Base-by-base conservation (phyloP, 2,888 invertebrate genomes). In the Pseudolycoriella hygida region DNA sequence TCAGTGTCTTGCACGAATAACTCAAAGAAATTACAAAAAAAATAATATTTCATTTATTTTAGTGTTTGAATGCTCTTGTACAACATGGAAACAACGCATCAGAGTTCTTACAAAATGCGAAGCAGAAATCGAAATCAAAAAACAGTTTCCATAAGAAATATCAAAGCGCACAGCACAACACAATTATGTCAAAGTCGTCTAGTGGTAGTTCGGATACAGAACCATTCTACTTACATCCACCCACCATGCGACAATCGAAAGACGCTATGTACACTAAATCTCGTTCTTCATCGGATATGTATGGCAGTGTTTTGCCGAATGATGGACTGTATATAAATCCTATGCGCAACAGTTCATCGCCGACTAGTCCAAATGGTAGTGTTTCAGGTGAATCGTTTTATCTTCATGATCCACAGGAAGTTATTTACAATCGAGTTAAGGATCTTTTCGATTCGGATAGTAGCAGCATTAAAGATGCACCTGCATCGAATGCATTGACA, bases 321-420 rank as follows among this genome's bases (percentile, higher is more conserved):
- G 85, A 87, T 55, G 87, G 87, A 0, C 70, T 87, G 38, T 88
- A 87, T 58, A 78, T 88, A 48, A 87, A 86, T 60, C 86, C 87
- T 0, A 85, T 87, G 83, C 63, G 72, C 34, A 55, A 52, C 48
- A 59, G 57, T 11, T 67, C 54, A 63, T 71, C 62, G 61, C 73
- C 64, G 59, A 60, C 65, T 32, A 74, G 59, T 64, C 71, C 70
- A 44, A 73, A 68, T 42, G 76, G 70, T 49, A 72, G 73, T 55
- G 61, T 67, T 44, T 65, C 65, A 8, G 71, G 72, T n/a, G 78
- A 79, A 55, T 77, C 82, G 5, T 90, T 89, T 69, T 90, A 85
- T 60, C 71, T 90, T 44, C 89, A 89, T 66, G 80, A 80, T 56
- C 81, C 81, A 0, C 80, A 83, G 47, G 82, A 84, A 53, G 69